phyloP scores from a whole-genome alignment of 1,140 invertebrate genomes.

The Cydia pomonella region DNA sequence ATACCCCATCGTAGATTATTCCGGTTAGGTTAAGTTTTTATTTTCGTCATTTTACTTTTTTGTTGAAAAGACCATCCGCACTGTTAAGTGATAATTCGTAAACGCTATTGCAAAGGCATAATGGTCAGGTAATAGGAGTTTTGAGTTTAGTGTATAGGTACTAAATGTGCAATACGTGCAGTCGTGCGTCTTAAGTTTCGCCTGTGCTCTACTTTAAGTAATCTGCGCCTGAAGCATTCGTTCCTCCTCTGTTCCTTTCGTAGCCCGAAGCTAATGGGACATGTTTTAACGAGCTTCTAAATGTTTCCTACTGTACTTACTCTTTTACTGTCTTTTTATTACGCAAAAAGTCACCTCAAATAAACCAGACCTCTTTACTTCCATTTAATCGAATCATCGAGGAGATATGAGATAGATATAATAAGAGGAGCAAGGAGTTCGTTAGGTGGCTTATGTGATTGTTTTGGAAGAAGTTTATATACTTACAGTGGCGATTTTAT shows the following conservation, averaged over 20 bases:
- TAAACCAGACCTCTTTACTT: neutral
- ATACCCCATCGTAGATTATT: too few species aligned
- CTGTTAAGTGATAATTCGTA: too few species aligned
- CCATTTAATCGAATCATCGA: neutral
- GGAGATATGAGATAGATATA: neutral
- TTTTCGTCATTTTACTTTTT: too few species aligned
- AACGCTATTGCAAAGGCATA: too few species aligned
- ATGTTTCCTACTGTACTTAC: conserved; percentile 4
- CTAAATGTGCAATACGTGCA: too few species aligned
- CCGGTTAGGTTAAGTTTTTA: too few species aligned
- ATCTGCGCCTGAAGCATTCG: neutral
- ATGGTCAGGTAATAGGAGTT: too few species aligned
- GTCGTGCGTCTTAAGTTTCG: too few species aligned
- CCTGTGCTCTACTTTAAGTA: neutral
- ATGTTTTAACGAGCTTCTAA: conserved; percentile 11
- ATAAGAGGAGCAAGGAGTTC: neutral
- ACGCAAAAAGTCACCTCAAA: neutral
- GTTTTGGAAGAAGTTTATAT: too few species aligned
- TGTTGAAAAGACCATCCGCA: too few species aligned
- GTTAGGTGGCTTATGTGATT: neutral
- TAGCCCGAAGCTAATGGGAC: conserved; percentile 6
- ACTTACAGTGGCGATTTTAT: too few species aligned
- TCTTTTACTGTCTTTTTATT: conserved; percentile 1
- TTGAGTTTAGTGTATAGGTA: too few species aligned
- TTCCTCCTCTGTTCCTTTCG: neutral